Evolutionary conservation across 2,113 vertebrate genomes (phyloP), one percentile per base, ranked within the genome.

Genomic region (Bos taurus): DNA sequence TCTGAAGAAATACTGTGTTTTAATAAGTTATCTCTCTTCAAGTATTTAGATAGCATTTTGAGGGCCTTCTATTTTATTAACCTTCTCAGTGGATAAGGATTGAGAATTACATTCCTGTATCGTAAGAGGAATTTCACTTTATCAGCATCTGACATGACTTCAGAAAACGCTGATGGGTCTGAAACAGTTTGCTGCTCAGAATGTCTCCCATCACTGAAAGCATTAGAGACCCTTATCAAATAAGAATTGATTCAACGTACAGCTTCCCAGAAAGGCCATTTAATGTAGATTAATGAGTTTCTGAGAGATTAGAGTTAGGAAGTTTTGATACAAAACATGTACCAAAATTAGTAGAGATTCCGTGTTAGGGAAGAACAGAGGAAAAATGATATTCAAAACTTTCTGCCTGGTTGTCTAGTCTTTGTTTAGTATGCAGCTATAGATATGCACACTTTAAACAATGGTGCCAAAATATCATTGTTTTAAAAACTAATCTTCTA

Each of bases 221-320:
- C 96, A 94, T 95, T 98, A 97, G 74, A 96, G 84, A 94, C 92
- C 43, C 93, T 98, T 98, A 98, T 98, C 97, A 96, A 97, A 97
- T 97, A 97, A 98, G 89, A 95, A 98, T 97, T 97, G 97, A 97
- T 98, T 98, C 94, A 95, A 96, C 67, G 67, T 96, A 90, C 80
- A 64, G 90, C 90, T 97, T 97, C 91, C 88, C 82, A 98, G 95
- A 97, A 98, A 97, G 93, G 80, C 96, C 97, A 95, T 97, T 97
- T 98, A 98, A 97, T 98, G 56, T 28, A 96, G 98, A 98, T 97
- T 98, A 98, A 98, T 97, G 98, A 98, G 97, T 97, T 98, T 97
- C 97, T 97, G 74, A 95, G 94, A 97, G 90, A 90, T 92, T 97
- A 95, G 78, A 95, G 80, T 93, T 97, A 93, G 80, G 74, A 86